Evolutionary conservation across 2,113 vertebrate species (phyloP), one percentile per base, ranked within the genome.

Genomic region (Empidonax alnorum): DNA sequence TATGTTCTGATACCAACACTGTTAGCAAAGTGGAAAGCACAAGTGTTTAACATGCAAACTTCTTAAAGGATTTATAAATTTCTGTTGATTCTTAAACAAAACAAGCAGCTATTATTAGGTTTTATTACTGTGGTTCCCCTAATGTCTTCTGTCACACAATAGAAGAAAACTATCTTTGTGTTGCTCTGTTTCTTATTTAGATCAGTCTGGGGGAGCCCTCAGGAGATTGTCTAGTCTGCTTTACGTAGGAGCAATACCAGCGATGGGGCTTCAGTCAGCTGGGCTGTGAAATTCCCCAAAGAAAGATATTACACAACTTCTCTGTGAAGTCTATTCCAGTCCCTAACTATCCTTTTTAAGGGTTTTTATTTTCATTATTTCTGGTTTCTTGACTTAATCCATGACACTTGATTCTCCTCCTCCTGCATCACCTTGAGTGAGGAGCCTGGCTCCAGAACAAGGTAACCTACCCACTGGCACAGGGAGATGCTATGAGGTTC

Each of bases 51-150:
- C 33, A 44, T 31, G 76, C 19, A 84, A 68, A 53, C 19, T 67
- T 79, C 61, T 69, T 14, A 67, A 84, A 84, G 50, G 55, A 75
- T 87, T 89, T 92, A 58, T 91, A 53, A 59, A 92, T 94, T 87
- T 83, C 69, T 81, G 47, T 42, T 82, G 53, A 86, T 84, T 95
- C 87, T 94, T 91, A 88, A 91, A 85, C 35, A 85, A 93, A 94
- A 35, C 7, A 56, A 66, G 33, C 13, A 83, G 9, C 18, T 83
- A 44, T 53, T 72, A 8, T 52, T 69, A 66, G 9, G 9, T 69
- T 84, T 78, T 76, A 59, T 81, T 28, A 16, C 47, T 72, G 49
- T 33, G 61, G 41, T 84, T 90, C 93, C n/a, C 35, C 28, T 81
- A 73, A 78, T 3, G 8, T 82, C 23, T 73, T 7, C 16, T 69